phyloP scores from a whole-genome alignment of 2,888 invertebrate genomes.

The Polietes domitor region DNA sequence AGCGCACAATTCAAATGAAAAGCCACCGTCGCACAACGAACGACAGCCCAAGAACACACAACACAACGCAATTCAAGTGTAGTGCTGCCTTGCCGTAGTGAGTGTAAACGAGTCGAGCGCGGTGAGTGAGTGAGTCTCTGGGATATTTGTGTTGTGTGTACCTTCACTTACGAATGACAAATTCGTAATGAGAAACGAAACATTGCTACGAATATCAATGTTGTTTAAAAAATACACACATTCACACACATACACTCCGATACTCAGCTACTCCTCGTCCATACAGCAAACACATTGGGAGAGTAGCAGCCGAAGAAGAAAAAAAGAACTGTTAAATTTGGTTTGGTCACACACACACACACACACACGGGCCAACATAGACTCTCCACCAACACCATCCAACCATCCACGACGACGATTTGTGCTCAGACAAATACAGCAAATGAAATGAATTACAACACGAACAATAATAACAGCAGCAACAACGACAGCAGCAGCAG shows the following conservation, averaged over 20 bases:
- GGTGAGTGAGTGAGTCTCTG: constrained; percentile 66
- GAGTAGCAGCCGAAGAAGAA: constrained; percentile 35
- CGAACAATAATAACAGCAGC: constrained; percentile 27
- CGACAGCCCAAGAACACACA: background rate
- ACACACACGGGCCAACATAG: constrained; percentile 31
- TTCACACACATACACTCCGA: constrained; percentile 36
- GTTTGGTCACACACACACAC: constrained; percentile 47
- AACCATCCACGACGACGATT: constrained; percentile 16
- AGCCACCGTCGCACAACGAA: constrained; percentile 32
- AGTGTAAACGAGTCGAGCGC: constrained; percentile 34
- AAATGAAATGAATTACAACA: constrained; percentile 64
- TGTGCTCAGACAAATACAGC: constrained; percentile 57
- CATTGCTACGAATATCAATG: constrained; percentile 67
- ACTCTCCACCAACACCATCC: constrained; percentile 30
- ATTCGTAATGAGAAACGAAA: constrained; percentile 77
- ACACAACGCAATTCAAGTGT: too few relatives aligned
- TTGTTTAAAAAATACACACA: constrained; percentile 54
- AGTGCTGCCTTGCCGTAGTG: background rate
- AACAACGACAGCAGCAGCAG: background rate
- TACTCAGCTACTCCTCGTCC: too few relatives aligned
- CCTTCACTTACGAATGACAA: constrained; percentile 80
- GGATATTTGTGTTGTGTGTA: constrained; percentile 67
- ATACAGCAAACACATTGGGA: constrained; percentile 19
- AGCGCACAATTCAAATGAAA: constrained; percentile 11
- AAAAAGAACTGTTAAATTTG: constrained; percentile 63